Evolutionary conservation across 2,888 invertebrate genomes (phyloP).

Genomic region (Creontiades dilutus): DNA sequence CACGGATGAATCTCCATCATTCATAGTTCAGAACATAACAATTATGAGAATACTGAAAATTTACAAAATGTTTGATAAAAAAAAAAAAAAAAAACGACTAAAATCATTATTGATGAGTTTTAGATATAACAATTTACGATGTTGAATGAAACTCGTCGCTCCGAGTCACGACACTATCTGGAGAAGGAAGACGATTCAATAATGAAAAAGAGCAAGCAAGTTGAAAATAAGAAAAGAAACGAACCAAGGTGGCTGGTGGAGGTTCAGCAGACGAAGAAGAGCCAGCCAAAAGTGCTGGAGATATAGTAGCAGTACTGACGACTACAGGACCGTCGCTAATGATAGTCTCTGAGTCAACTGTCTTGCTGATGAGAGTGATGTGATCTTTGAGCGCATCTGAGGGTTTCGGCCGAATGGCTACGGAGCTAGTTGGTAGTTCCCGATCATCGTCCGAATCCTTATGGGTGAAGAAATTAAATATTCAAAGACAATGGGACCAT

Average conservation of each 20-base stretch:
- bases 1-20: too few species aligned
- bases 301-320: not conserved
- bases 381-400: not conserved
- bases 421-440: not conserved
- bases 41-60: too few species aligned
- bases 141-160: too few species aligned
- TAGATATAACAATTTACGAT: too few species aligned
- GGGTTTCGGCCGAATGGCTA: not conserved
- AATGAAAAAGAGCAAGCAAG: too few species aligned
- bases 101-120: too few species aligned
- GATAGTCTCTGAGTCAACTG: constrained; percentile 42
- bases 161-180: too few species aligned
- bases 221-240: not conserved
- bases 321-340: constrained; percentile 26
- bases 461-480: not conserved
- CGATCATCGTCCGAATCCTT: not conserved
- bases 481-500: not conserved
- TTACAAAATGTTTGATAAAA: too few species aligned
- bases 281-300: too few species aligned
- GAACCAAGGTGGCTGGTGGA: not conserved
- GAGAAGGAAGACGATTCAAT: not conserved
- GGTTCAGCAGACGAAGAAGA: not conserved
- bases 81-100: too few species aligned
- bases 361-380: constrained; percentile 49
- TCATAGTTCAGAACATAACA: too few species aligned